Evolutionary conservation across 92 coral and sea anemone species (phyloP).

Genomic region (Porites rus): DNA sequence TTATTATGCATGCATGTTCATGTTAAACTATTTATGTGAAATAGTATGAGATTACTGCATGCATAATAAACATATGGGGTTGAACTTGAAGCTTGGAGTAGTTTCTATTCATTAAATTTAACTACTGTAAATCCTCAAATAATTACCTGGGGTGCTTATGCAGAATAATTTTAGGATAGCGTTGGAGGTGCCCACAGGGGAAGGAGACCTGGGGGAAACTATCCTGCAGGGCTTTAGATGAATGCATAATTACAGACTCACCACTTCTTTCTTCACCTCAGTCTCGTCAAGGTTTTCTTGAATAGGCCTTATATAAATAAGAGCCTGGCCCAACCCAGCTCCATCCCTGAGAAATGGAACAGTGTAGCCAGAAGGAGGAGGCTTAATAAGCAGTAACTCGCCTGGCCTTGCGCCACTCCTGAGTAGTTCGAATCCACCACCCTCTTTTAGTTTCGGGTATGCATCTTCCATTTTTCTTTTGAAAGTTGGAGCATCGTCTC

Average conservation of each 20-base stretch:
- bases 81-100: too few species aligned
- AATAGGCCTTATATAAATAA: constrained; percentile 57
- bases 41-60: too few species aligned
- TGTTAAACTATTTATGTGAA: too few species aligned
- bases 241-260: constrained; percentile 15
- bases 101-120: too few species aligned
- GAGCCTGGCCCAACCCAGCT: constrained; percentile 62
- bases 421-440: constrained; percentile 60
- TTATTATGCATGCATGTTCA: too few species aligned
- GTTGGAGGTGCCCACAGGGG: too few species aligned
- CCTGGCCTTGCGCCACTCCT: constrained; percentile 41
- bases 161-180: too few species aligned
- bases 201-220: too few species aligned
- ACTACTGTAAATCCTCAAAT: too few species aligned
- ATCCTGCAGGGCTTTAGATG: too few species aligned
- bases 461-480: constrained; percentile 45
- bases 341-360: constrained; percentile 60
- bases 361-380: constrained; percentile 57
- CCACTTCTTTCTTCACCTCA: constrained; percentile 38
- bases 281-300: constrained; percentile 56
- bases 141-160: too few species aligned
- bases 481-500: constrained; percentile 34
- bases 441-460: constrained; percentile 53
- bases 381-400: constrained; percentile 33
- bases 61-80: too few species aligned